Percentiles rank a stretch among this genome's conserved stretches.
Conservation (phyloP, 2,888 invertebrate genomes). For the Leucoptera coffeella region DNA sequence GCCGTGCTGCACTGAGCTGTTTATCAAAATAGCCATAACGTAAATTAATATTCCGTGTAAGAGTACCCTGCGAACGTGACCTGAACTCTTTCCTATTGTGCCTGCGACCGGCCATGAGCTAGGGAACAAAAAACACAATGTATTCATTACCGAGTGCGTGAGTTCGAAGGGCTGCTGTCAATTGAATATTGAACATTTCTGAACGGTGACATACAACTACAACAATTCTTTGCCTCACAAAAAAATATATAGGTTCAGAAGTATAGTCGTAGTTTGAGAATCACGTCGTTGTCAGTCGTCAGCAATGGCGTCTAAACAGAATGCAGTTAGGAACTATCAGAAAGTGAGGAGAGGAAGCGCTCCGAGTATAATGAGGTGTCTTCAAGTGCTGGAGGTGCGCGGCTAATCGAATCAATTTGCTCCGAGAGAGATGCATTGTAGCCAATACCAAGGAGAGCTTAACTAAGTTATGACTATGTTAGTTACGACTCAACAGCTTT, state of each 20-base stretch:
- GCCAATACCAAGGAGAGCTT: constrained; percentile 32
- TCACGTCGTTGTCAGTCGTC: no score
- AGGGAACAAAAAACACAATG: constrained; percentile 47
- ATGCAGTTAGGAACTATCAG: no score
- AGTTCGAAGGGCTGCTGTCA: constrained; percentile 18
- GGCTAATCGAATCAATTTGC: constrained; percentile 50
- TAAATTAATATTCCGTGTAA: constrained; percentile 31
- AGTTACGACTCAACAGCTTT: constrained; percentile 20
- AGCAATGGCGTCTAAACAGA: no score
- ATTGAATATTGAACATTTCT: constrained; percentile 16
- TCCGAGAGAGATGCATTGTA: constrained; percentile 32
- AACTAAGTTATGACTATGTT: constrained; percentile 48
- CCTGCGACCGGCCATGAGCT: no score
- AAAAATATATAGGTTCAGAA: no score
- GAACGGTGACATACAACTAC: no score
- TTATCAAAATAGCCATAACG: no score
- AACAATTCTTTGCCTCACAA: no score
- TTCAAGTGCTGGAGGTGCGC: constrained; percentile 40
- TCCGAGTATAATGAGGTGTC: constrained; percentile 24
- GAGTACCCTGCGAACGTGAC: constrained; percentile 35
- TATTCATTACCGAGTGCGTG: constrained; percentile 41
- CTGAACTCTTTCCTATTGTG: constrained; percentile 42
- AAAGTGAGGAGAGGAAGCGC: no score
- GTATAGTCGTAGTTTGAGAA: no score
- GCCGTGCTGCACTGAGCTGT: no score